Evolutionary conservation across 2,113 vertebrate genomes (phyloP).

Genomic region (Smithornis capensis): DNA sequence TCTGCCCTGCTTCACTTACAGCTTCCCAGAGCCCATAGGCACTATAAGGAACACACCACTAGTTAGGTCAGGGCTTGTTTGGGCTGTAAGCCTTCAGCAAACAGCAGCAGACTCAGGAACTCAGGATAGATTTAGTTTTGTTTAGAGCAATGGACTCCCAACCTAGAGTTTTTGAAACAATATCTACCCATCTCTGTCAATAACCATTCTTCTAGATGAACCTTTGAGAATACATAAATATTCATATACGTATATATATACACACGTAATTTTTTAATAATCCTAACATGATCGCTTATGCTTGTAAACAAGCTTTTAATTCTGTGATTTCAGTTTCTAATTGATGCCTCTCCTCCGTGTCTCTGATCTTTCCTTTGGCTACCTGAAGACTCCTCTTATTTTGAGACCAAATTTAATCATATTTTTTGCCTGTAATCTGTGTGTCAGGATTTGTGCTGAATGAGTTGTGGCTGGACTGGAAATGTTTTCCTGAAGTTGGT

Average conservation of each 20-base stretch:
- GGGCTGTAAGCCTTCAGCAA: not conserved
- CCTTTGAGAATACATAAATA: not conserved
- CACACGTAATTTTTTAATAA: not conserved
- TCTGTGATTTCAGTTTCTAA: not conserved
- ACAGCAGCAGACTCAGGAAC: not conserved
- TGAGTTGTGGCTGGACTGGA: not conserved
- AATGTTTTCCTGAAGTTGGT: not conserved
- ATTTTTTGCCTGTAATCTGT: not conserved
- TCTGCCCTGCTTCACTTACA: not conserved
- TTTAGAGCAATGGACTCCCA: not conserved
- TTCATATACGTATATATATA: too few species aligned
- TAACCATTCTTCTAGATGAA: not conserved
- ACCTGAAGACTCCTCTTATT: not conserved
- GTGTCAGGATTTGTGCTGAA: not conserved
- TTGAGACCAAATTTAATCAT: not conserved
- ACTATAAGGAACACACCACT: not conserved
- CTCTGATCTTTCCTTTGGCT: not conserved
- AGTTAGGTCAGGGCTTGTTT: not conserved
- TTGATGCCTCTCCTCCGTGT: not conserved
- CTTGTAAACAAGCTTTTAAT: not conserved
- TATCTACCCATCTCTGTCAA: not conserved
- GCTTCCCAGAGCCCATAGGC: not conserved
- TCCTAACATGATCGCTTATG: not conserved
- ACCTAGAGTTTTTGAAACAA: not conserved
- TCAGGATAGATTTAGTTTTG: not conserved